Evolutionary conservation across 1,140 invertebrate species (phyloP), one percentile per base, ranked within the genome.

Genomic region (Neoseiulus cucumeris): DNA sequence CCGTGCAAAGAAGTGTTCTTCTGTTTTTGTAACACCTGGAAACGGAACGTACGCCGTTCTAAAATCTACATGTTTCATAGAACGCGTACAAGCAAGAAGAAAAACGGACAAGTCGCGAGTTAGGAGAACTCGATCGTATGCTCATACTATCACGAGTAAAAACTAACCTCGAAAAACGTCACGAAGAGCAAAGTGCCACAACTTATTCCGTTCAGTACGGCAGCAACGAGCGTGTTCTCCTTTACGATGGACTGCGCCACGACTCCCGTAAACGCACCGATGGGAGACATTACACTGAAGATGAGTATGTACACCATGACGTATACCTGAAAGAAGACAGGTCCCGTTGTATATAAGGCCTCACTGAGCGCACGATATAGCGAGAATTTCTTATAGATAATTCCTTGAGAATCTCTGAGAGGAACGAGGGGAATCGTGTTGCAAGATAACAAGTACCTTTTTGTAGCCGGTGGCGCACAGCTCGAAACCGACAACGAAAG

Each of bases 1-100:
- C 51, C 51, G 51, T 59, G 51, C 4, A 59, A 25, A 14, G 51
- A 59, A 2, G 33, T 25, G 22, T 59, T 59, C 22, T 59, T 59
- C 22, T 59, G 51, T 33, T 59, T 59, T 25, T 59, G 51, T 59
- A 59, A 33, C 22, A 59, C 51, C 51, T 59, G 51, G 1, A 25
- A 25, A 14, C 14, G 9, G 6, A 9, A 59, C 5, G n/a, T 12
- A 44, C 12, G 42, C 42, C n/a, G n/a, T n/a, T n/a, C n/a, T 9
- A 39, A 39, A 4, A 6, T 9, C 33, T 39, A 6, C 33, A 9
- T 39, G 33, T 9, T 39, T 39, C 33, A 39, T 9, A 9, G 33
- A 9, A 4, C 33, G 33, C 9, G 9, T 39, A 39, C 33, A 39
- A 39, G 33, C n/a, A n/a, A n/a, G n/a, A n/a, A n/a, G n/a, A n/a